These are phyloP conservation scores for Metridium senile DNA, from an alignment of 92 coral and sea anemone genomes.

Conservation along the genomic window DNA sequence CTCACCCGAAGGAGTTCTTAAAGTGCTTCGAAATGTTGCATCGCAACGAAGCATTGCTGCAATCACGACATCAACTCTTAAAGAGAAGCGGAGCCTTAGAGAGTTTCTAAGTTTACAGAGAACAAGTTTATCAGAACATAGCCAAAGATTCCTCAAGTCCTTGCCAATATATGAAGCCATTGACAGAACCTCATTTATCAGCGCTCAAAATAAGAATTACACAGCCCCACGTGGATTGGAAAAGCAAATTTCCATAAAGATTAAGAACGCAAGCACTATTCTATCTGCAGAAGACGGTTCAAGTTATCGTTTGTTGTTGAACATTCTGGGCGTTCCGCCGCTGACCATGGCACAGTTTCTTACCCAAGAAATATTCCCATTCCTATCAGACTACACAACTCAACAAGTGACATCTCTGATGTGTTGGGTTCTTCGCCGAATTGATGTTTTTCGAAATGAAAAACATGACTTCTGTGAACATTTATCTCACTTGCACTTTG, in stretches of 20 bases:
- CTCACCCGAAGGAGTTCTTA: conserved; percentile 64
- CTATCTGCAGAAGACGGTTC: conserved; percentile 37
- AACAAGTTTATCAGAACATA: conserved; percentile 23
- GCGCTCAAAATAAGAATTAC: conserved; percentile 20
- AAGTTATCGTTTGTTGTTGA: conserved; percentile 31
- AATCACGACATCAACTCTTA: conserved; percentile 15
- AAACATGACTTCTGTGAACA: conserved; percentile 24
- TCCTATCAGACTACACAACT: conserved; percentile 40
- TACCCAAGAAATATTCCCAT: conserved; percentile 41
- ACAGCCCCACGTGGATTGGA: conserved; percentile 60
- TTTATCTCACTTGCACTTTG: conserved; percentile 52
- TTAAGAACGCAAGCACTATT: conserved; percentile 30
- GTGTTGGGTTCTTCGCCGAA: conserved; percentile 73
- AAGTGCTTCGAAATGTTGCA: conserved; percentile 49
- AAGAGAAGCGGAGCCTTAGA: conserved; percentile 56
- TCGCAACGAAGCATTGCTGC: conserved; percentile 13
- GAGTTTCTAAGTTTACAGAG: conserved; percentile 37
- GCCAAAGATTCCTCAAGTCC: conserved; percentile 32
- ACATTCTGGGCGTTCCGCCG: conserved; percentile 26
- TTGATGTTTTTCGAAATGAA: conserved; percentile 45
- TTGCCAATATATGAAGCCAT: conserved; percentile 77
- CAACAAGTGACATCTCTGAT: conserved; percentile 55
- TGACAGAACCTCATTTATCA: conserved; percentile 50
- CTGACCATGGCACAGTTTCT: conserved; percentile 48
- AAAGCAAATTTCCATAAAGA: conserved; percentile 5